Percentiles rank a stretch among this genome's conserved stretches.
These are phyloP conservation scores for Notechis scutatus DNA, from an alignment of 2,113 vertebrate genomes.

Conservation along the genomic window DNA sequence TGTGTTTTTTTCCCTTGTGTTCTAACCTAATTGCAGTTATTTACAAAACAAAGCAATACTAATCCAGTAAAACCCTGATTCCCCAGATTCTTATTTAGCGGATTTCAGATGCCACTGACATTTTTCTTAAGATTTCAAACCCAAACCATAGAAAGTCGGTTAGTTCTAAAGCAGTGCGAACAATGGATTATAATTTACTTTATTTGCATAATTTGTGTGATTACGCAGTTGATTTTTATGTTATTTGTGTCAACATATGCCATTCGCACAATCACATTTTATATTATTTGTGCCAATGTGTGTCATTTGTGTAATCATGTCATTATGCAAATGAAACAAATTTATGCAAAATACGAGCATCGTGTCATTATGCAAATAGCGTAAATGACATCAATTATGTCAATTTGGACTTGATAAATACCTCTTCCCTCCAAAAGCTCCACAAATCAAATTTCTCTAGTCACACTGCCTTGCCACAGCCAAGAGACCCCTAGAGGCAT, in stretches of 20 bases:
- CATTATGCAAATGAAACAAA: not conserved
- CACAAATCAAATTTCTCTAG: not conserved
- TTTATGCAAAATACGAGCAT: not conserved
- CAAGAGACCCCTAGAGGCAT: not conserved
- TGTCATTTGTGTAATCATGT: not conserved
- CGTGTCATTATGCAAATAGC: not conserved
- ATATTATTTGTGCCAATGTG: not conserved
- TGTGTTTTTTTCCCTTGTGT: not conserved
- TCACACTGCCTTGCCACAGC: not conserved
- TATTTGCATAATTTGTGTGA: not conserved
- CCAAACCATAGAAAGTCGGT: not conserved
- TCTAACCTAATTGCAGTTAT: not conserved
- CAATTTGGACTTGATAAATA: not conserved
- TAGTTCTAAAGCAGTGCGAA: not conserved
- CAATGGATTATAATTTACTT: not conserved
- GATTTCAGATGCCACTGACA: not conserved
- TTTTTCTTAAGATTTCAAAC: not conserved
- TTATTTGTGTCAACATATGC: not conserved
- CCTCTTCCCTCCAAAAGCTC: not conserved
- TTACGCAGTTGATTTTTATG: not conserved
- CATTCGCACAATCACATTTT: not conserved
- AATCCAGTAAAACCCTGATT: not conserved
- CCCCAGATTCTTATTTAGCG: not conserved
- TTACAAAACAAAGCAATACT: not conserved
- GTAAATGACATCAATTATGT: not conserved